Evolutionary conservation across 1,140 invertebrate species (phyloP).

Genomic region (Druon quercuslanigerum): DNA sequence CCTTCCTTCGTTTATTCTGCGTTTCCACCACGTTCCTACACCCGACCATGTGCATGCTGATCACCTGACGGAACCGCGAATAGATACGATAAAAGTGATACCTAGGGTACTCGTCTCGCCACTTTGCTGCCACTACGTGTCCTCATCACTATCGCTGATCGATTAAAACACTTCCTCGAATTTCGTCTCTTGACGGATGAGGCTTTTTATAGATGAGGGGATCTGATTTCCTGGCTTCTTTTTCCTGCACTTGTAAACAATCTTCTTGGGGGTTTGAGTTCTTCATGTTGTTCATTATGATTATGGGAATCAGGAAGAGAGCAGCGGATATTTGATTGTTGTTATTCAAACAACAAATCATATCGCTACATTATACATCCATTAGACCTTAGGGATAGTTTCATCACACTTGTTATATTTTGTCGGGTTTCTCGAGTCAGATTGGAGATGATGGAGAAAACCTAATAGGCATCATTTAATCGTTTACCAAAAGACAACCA

Average conservation of each 20-base stretch:
- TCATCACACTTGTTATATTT: too few species aligned
- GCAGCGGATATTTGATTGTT: too few species aligned
- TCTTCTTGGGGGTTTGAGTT: not conserved
- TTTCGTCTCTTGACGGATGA: not conserved
- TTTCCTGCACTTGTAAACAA: not conserved
- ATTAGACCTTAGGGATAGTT: too few species aligned
- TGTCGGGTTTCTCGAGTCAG: too few species aligned
- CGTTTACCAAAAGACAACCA: not conserved
- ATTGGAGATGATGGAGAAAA: not conserved
- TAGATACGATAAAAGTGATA: constrained; percentile 21
- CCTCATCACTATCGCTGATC: constrained; percentile 31
- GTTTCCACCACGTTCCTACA: not conserved
- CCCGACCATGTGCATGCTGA: constrained; percentile 34
- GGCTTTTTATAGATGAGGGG: not conserved
- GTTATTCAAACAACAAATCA: too few species aligned
- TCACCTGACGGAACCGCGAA: constrained; percentile 36
- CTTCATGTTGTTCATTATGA: too few species aligned
- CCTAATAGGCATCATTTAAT: not conserved
- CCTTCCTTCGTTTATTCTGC: not conserved
- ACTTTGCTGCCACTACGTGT: not conserved
- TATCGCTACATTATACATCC: too few species aligned
- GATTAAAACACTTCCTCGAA: constrained; percentile 4
- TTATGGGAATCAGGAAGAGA: too few species aligned
- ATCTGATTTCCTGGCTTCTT: not conserved
- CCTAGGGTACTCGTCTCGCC: constrained; percentile 1